Base-by-base conservation (phyloP, 2,888 invertebrate species). In the Amorpha juglandis region DNA sequence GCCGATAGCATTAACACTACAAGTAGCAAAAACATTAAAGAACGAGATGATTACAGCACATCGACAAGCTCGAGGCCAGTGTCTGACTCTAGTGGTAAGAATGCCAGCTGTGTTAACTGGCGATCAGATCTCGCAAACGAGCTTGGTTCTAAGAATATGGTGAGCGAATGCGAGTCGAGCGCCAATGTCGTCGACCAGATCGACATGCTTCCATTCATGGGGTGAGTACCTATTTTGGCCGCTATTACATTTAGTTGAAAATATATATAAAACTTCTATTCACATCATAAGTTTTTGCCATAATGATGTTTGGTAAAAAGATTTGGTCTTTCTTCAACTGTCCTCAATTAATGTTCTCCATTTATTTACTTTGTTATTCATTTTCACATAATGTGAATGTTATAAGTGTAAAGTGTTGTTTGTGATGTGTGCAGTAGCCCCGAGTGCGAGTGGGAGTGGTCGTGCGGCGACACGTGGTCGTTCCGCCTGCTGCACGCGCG, bases 141-240 rank as follows among this genome's bases (percentile, higher is more conserved):
- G 2, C 14, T 69, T 6, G 79, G 71, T 63, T 78, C 76, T 0
- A 78, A 73, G 48, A 75, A 71, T 47, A n/a, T 70, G 3, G 2
- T 69, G 3, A 19, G 42, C 0, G 79, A 84, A 0, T 73, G 78
- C 47, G 84, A 85, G 0, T 81, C 85, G 0, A 75, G 78, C 0
- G 73, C 76, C 1, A 86, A 90, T 64, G 81, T 91, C 0, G 82
- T 89, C 4, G 80, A 83, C 0, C 84, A 82, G 70, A 90, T 92
- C 11, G 84, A 91, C 48, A 82, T 80, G 79, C 75, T 92, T 71
- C 83, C 89, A 1, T 92, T 90, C 71, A 90, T 92, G 86, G 90
- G 90, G 92, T 92, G 63, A 87, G 91, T 79, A 27, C 35, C 9
- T 63, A 27, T 42, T n/a, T 64, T 33, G 35, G 9, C 19, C 38